Evolutionary conservation across 2,888 invertebrate species (phyloP).

Genomic region (Embidobia sp.): DNA sequence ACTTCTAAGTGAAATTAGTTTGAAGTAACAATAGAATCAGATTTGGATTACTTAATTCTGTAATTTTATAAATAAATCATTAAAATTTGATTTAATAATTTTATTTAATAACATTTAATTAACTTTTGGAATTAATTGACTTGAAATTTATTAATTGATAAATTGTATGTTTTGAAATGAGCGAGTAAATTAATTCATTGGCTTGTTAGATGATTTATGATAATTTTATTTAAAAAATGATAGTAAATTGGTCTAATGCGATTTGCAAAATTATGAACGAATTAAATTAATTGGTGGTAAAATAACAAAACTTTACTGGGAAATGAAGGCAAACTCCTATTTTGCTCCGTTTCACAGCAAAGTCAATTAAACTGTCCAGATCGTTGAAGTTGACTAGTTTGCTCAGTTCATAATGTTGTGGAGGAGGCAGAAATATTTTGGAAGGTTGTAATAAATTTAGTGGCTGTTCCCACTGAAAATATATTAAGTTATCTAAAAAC

Average conservation of each 20-base stretch:
- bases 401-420: constrained; percentile 89
- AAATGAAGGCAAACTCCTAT: constrained; percentile 82
- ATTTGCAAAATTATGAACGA: neutral
- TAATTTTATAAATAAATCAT: too few relatives aligned
- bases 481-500: neutral
- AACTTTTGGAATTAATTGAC: neutral
- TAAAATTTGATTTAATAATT: too few relatives aligned
- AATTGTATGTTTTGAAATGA: too few relatives aligned
- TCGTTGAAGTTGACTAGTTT: constrained; percentile 84
- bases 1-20: neutral
- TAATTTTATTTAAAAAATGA: constrained; percentile 2
- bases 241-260: neutral
- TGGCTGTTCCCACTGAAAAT: constrained; percentile 86
- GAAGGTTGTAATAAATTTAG: constrained; percentile 80
- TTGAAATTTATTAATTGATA: neutral
- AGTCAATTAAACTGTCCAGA: constrained; percentile 84
- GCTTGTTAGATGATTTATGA: too few relatives aligned
- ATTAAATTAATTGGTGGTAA: too few relatives aligned
- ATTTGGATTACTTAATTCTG: too few relatives aligned
- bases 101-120: neutral
- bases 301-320: too few relatives aligned
- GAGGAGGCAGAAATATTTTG: constrained; percentile 84
- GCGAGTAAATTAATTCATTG: too few relatives aligned
- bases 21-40: too few relatives aligned
- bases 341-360: constrained; percentile 84